Percentiles rank a stretch among this genome's conserved stretches.
phyloP scores from a whole-genome alignment of 2,888 invertebrate genomes.

The Mythimna impura region DNA sequence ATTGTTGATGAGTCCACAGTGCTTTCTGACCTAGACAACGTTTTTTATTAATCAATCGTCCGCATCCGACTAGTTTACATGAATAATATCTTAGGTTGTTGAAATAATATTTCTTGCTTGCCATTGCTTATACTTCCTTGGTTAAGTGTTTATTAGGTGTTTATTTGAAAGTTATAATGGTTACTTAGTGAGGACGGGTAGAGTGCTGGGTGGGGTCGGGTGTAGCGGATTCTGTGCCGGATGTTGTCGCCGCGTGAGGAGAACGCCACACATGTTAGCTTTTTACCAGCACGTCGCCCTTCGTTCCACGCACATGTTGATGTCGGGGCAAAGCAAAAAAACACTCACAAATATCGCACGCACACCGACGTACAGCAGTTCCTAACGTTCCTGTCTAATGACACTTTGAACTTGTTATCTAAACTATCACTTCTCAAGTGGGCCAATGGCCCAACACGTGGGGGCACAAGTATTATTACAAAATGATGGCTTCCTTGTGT shows the following conservation, averaged over 20 bases:
- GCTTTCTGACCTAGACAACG: constrained; percentile 53
- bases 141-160: constrained; percentile 32
- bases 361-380: constrained; percentile 52
- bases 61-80: constrained; percentile 6
- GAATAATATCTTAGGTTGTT: constrained; percentile 34
- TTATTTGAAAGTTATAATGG: constrained; percentile 56
- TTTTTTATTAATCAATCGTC: constrained; percentile 54
- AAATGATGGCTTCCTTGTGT: constrained; percentile 41
- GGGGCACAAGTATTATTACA: constrained; percentile 47
- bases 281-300: constrained; percentile 72
- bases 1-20: constrained; percentile 62
- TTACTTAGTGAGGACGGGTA: constrained; percentile 42
- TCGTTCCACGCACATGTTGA: constrained; percentile 74
- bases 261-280: constrained; percentile 76
- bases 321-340: constrained; percentile 58
- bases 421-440: constrained; percentile 62
- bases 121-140: constrained; percentile 15
- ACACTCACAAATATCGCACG: constrained; percentile 68
- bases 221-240: constrained; percentile 72
- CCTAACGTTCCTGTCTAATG: constrained; percentile 61
- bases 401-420: constrained; percentile 68
- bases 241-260: constrained; percentile 68
- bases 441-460: constrained; percentile 53
- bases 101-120: constrained; percentile 19
- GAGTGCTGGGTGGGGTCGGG: constrained; percentile 45